Evolutionary conservation across 2,797 vertebrate species (phyloP), one percentile per base, ranked within the genome.

Genomic region (Pseudochirops cupreus): DNA sequence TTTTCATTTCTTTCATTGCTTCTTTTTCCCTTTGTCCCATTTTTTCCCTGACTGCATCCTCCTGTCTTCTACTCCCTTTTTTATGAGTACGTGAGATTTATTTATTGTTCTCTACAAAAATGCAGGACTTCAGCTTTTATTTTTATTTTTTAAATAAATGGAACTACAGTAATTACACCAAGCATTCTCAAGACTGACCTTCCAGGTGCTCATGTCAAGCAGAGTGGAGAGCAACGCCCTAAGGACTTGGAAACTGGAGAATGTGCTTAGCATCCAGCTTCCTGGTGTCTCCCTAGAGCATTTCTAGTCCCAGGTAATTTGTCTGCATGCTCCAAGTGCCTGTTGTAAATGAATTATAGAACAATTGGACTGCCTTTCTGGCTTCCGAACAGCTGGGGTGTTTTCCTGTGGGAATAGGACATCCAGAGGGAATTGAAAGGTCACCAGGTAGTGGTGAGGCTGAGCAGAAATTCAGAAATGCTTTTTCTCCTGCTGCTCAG

Each of bases 341-440:
- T 87, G 24, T 50, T 87, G 74, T 87, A 87, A 87, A 87, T 87
- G 74, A 87, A 87, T 87, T 87, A 50, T 87, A 87, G 21, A 87
- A 87, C 74, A 87, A 87, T 87, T 87, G 74, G 21, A 50, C 74
- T 87, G 74, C 24, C 74, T 50, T 82, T 87, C 74, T 87, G 50
- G 10, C 74, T 87, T 50, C 74, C 11, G 74, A 87, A 87, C 39
- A 87, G 39, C 74, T 50, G n/a, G 74, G 74, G 9, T 46, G 39
- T 50, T 50, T 87, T 87, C 74, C 74, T 26, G 4, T 87, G 21
- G 46, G 39, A 87, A 6, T 1, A 87, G 39, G 39, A 50, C 10
- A 87, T 50, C 39, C 39, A 50, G 46, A 50, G 39, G 39, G 39
- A 87, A 24, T 46, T 26, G 39, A 24, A 87, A 50, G 74, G 39